Conservation (phyloP, 2,113 vertebrate species). For the Odontesthes bonariensis region DNA sequence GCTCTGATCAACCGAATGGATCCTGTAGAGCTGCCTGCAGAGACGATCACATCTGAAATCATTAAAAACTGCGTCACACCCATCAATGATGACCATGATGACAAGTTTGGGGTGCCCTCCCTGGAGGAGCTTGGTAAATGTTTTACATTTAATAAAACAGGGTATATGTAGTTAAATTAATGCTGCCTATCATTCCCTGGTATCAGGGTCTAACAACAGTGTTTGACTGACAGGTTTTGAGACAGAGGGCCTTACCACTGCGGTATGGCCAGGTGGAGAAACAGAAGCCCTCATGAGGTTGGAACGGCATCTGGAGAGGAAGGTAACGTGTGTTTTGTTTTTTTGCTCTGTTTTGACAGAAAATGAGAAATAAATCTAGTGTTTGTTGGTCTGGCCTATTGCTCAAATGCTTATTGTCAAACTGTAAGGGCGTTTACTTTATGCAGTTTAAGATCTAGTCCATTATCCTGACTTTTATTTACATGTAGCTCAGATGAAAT, state of each 20-base stretch:
- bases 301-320: conserved; percentile 94
- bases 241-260: conserved; percentile 90
- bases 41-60: conserved; percentile 88
- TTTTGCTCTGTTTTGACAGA: not conserved
- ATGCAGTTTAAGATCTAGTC: not conserved
- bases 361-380: no score
- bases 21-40: conserved; percentile 88
- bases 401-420: no score
- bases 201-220: not conserved
- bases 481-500: not conserved
- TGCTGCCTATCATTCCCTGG: no score
- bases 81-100: conserved; percentile 91
- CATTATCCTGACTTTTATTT: not conserved
- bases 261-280: conserved; percentile 96
- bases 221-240: conserved; percentile 88
- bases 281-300: conserved; percentile 93
- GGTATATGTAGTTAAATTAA: not conserved
- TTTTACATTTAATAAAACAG: not conserved
- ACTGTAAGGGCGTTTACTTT: no score
- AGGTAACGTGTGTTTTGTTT: conserved; percentile 82
- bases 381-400: no score
- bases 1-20: conserved; percentile 94
- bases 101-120: conserved; percentile 94
- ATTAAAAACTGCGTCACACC: conserved; percentile 90
- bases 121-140: conserved; percentile 92